phyloP scores from a whole-genome alignment of 2,888 invertebrate species.

The Aporophyla nigra region DNA sequence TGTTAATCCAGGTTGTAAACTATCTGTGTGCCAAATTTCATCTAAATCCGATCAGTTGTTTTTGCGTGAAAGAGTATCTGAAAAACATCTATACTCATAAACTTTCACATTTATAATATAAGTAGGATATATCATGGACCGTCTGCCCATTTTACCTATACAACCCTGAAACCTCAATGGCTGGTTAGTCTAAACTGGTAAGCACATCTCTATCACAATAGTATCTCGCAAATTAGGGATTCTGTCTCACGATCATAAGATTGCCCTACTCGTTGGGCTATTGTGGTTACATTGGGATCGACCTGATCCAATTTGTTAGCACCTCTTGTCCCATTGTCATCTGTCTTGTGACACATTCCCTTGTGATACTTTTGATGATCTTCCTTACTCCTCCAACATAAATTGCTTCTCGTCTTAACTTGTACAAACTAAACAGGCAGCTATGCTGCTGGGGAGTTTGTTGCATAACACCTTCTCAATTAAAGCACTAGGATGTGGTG shows the following conservation, averaged over 20 bases:
- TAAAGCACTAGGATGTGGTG: no score
- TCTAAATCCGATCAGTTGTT: no score
- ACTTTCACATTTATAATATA: no score
- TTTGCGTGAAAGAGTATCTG: no score
- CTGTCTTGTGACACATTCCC: background rate
- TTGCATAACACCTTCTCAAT: no score
- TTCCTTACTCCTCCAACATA: background rate
- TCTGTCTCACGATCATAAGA: constrained; percentile 21
- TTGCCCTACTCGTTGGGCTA: background rate
- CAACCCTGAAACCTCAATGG: background rate
- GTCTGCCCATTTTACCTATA: background rate
- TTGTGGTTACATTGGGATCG: constrained; percentile 21
- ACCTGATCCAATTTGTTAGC: constrained; percentile 5
- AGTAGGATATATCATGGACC: background rate
- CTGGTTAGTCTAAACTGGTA: background rate
- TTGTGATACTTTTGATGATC: background rate
- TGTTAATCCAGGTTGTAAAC: no score
- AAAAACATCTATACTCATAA: no score
- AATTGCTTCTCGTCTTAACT: background rate
- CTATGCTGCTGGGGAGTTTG: no score
- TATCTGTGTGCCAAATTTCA: no score
- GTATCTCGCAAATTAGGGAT: background rate
- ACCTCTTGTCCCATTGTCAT: constrained; percentile 16
- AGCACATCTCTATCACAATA: background rate
- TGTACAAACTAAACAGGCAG: no score